These are phyloP conservation scores for Telmatherina bonti DNA, from an alignment of 2,797 vertebrate species.

Conservation along the genomic window DNA sequence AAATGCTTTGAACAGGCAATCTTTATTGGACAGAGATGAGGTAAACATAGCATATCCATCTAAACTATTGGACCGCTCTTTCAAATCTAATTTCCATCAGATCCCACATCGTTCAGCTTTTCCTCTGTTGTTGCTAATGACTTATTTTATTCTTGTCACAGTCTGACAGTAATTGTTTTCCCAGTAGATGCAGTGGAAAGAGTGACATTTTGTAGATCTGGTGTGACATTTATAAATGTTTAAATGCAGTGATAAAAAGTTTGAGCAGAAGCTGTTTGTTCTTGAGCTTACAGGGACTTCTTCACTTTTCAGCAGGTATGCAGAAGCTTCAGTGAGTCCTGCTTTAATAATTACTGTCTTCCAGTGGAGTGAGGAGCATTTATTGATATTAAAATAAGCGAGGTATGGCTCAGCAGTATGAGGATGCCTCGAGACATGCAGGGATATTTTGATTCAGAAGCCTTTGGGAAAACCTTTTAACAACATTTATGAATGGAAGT, in stretches of 20 bases:
- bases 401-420: too few relatives aligned
- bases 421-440: too few relatives aligned
- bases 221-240: neutral
- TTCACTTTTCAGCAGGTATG: neutral
- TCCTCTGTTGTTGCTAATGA: slow-evolving; percentile 2
- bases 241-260: neutral
- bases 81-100: slow-evolving; percentile 20
- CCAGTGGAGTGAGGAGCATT: neutral
- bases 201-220: neutral
- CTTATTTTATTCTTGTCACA: slow-evolving; percentile 11
- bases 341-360: neutral
- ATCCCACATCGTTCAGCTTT: slow-evolving; percentile 7
- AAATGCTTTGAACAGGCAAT: slow-evolving; percentile 32
- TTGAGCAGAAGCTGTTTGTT: neutral
- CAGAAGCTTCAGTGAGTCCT: neutral
- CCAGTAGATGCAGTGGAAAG: neutral
- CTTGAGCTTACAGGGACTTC: neutral
- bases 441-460: too few relatives aligned
- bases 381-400: neutral
- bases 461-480: too few relatives aligned
- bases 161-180: slow-evolving; percentile 2
- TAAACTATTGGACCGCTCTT: slow-evolving; percentile 14
- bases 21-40: slow-evolving; percentile 12
- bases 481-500: too few relatives aligned
- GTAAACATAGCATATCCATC: slow-evolving; percentile 24